Conservation (phyloP, 2,888 invertebrate genomes). For the Acanthacorydalis orientalis region DNA sequence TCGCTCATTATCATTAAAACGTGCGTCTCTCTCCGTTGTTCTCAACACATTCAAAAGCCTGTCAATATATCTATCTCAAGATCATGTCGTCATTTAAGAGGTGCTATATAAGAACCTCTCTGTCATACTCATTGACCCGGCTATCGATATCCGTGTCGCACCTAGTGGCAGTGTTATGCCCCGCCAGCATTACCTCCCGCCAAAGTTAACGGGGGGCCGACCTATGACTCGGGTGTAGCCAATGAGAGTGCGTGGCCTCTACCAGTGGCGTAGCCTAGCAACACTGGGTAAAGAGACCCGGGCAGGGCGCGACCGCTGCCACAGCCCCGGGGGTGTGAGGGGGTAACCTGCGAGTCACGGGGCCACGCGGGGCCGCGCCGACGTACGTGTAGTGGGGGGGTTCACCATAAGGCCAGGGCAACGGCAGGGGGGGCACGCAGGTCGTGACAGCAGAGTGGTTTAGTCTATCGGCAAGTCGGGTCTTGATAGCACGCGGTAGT, state of each 20-base stretch:
- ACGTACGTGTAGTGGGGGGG: too few relatives aligned
- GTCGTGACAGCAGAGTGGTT: conserved; percentile 2
- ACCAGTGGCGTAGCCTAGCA: conserved; percentile 1
- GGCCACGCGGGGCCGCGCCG: too few relatives aligned
- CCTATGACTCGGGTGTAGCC: background rate
- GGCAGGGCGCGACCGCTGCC: background rate
- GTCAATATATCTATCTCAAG: background rate
- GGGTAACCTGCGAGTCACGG: too few relatives aligned
- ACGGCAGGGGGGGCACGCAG: background rate
- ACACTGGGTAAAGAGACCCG: background rate
- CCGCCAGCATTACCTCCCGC: background rate
- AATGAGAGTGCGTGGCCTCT: background rate
- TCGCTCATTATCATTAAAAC: too few relatives aligned
- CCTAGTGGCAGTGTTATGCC: background rate
- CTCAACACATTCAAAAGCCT: too few relatives aligned
- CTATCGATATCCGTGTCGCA: too few relatives aligned
- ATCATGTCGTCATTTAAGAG: background rate
- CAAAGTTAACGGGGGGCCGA: background rate
- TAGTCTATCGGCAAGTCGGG: conserved; percentile 4
- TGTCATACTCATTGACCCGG: background rate
- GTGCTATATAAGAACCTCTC: background rate
- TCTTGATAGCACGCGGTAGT: background rate
- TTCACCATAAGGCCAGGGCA: too few relatives aligned
- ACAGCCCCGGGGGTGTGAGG: background rate
- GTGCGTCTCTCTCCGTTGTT: too few relatives aligned